These are phyloP conservation scores for Oenanthe oenanthe DNA, from an alignment of 2,113 vertebrate species.

Conservation along the genomic window DNA sequence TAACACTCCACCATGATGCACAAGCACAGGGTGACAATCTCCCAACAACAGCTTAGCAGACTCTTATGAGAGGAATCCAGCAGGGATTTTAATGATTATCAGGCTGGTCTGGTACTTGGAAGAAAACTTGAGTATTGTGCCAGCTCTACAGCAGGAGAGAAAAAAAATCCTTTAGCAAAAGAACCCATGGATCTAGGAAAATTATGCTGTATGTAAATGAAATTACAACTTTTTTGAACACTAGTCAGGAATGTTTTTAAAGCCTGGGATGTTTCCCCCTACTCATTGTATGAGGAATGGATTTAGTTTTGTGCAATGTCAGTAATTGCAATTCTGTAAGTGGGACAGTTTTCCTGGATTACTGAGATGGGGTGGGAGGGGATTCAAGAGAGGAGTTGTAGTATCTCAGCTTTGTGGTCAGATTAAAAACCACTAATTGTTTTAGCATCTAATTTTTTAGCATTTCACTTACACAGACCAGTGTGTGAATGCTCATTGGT, in stretches of 20 bases:
- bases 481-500: accelerated
- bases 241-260: not conserved
- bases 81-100: not conserved
- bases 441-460: not conserved
- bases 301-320: not conserved
- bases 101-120: not conserved
- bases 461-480: not conserved
- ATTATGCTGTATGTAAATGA: accelerated
- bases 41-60: accelerated
- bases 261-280: accelerated
- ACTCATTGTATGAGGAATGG: not conserved
- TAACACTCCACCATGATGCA: accelerated
- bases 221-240: accelerated
- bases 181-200: not conserved
- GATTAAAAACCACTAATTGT: not conserved
- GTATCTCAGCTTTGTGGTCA: not conserved
- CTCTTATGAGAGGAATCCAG: accelerated
- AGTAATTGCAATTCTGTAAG: not conserved
- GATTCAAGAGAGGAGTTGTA: not conserved
- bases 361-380: accelerated
- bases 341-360: not conserved
- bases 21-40: not conserved
- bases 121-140: not conserved
- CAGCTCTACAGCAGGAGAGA: not conserved
- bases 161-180: not conserved